Evolutionary conservation across 2,113 vertebrate species (phyloP).

Genomic region (human): GRCh38 chr14:46995501-46996000

Average conservation of each 20-base stretch:
- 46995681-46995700: not conserved
- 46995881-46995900: not conserved
- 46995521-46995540: not conserved
- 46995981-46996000: no score
- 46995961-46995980: not conserved
- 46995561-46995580: not conserved
- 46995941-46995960: not conserved
- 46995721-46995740: not conserved
- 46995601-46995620: not conserved
- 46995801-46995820: not conserved
- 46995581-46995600: not conserved
- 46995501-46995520: not conserved
- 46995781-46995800: slow-evolving; percentile 15
- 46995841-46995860: not conserved
- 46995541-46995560: not conserved
- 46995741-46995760: not conserved
- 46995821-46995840: not conserved
- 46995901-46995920: not conserved
- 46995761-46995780: not conserved
- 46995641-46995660: not conserved
- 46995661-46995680: not conserved
- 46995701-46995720: not conserved
- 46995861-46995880: not conserved
- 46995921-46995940: not conserved
- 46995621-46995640: not conserved